phyloP scores from a whole-genome alignment of 30 jellyfish, hydroid and myxozoan species.

The Rhopilema esculentum region DNA sequence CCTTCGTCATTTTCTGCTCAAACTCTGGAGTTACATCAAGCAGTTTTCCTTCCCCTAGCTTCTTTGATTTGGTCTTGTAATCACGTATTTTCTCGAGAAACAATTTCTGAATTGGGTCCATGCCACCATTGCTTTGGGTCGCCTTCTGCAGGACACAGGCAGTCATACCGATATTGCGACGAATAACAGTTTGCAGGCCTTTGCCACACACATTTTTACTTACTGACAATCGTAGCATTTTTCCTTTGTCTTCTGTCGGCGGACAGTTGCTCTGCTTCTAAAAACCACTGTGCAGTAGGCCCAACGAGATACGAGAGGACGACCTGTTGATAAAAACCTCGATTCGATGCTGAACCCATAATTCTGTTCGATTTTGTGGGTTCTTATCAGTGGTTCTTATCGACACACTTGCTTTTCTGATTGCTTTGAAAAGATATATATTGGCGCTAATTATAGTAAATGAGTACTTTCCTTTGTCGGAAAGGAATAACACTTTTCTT shows the following conservation, averaged over 20 bases:
- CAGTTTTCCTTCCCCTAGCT: slow-evolving; percentile 72
- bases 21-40: slow-evolving; percentile 72
- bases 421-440: too few species aligned
- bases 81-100: slow-evolving; percentile 81
- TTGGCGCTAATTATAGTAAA: too few species aligned
- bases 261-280: neutral
- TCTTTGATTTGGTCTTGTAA: slow-evolving; percentile 73
- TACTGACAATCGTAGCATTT: slow-evolving; percentile 24
- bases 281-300: neutral
- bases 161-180: slow-evolving; percentile 71
- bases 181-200: slow-evolving; percentile 18
- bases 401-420: too few species aligned
- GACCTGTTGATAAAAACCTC: neutral
- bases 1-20: slow-evolving; percentile 72
- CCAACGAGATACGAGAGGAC: neutral
- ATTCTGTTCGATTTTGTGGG: too few species aligned
- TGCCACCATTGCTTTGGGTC: slow-evolving; percentile 10
- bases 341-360: neutral
- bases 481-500: too few species aligned
- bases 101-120: slow-evolving; percentile 89
- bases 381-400: too few species aligned
- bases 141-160: slow-evolving; percentile 48
- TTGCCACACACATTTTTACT: neutral
- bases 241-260: neutral
- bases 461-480: too few species aligned